Conservation (phyloP, 2,113 vertebrate genomes). For the Chloropsis hardwickii region DNA sequence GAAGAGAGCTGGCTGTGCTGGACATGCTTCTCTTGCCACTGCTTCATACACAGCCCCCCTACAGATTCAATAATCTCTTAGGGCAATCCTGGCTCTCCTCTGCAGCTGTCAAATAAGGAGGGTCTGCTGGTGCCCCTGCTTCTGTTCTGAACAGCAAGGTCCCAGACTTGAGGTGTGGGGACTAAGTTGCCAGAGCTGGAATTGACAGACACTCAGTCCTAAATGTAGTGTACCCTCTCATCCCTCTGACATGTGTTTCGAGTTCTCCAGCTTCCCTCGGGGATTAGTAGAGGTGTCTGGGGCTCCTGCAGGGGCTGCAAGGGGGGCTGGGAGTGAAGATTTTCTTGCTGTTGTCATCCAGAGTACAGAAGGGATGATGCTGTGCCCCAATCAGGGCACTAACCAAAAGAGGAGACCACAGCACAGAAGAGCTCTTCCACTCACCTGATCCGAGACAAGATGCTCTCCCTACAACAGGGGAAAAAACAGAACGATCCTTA, state of each 20-base stretch:
- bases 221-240: background rate
- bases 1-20: background rate
- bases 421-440: background rate
- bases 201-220: background rate
- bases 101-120: background rate
- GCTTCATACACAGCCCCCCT: background rate
- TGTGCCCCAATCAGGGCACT: background rate
- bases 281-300: background rate
- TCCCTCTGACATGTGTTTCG: background rate
- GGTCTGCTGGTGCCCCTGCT: background rate
- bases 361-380: background rate
- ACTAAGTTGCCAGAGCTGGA: background rate
- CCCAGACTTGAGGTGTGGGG: background rate
- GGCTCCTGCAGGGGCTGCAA: background rate
- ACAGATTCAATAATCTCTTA: background rate
- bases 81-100: background rate
- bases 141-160: background rate
- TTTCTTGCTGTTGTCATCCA: background rate
- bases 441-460: slow-evolving; percentile 17
- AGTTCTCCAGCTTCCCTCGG: background rate
- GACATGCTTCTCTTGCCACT: background rate
- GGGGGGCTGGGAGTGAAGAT: background rate
- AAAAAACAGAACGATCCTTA: background rate
- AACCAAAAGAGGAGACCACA: background rate
- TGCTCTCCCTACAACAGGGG: background rate